These are phyloP conservation scores for Agrotis exclamationis DNA, from an alignment of 2,888 invertebrate genomes.

Conservation along the genomic window DNA sequence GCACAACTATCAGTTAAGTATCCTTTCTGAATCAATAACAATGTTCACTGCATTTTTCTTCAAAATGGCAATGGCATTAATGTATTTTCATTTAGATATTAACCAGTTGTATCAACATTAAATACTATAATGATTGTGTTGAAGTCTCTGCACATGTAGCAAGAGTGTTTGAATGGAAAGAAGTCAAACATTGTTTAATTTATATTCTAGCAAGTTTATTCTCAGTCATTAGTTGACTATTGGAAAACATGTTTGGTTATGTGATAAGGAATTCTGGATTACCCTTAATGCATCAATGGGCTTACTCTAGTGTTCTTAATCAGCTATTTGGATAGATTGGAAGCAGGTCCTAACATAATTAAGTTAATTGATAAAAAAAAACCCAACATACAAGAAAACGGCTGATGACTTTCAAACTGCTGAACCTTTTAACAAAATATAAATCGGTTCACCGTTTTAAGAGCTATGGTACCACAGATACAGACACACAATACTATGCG, in stretches of 20 bases:
- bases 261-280: not conserved
- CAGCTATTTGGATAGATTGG: not conserved
- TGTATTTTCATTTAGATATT: not conserved
- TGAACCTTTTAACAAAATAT: too few species aligned
- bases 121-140: not conserved
- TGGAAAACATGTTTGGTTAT: not conserved
- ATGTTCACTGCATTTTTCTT: constrained; percentile 8
- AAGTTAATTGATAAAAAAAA: too few species aligned
- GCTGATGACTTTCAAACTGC: too few species aligned
- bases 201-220: too few species aligned
- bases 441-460: too few species aligned
- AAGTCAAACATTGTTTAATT: too few species aligned
- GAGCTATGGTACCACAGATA: too few species aligned
- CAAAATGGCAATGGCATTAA: not conserved
- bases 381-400: too few species aligned
- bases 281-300: not conserved
- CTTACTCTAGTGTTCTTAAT: not conserved
- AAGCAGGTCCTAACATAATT: not conserved
- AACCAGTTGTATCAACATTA: constrained; percentile 5
- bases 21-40: not conserved
- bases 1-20: not conserved
- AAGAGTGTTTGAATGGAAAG: too few species aligned
- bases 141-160: not conserved
- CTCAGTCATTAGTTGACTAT: not conserved
- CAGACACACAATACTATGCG: too few species aligned